Conservation (phyloP, 2,113 vertebrate genomes). For the Apodemus speciosus region DNA sequence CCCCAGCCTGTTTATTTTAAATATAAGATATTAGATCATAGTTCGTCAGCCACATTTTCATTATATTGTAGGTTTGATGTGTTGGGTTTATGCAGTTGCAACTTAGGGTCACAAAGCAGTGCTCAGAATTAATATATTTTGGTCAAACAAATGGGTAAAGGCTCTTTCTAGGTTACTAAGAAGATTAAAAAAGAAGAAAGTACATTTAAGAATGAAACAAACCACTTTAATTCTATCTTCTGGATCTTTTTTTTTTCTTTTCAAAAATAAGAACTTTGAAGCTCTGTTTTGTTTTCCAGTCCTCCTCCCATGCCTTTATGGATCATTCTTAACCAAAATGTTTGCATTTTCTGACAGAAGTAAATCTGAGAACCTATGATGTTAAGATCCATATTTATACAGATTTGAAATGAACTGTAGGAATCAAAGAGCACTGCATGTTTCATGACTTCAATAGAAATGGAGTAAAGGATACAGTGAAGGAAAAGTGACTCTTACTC, state of each 20-base stretch:
- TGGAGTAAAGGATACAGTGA: neutral
- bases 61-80: slow-evolving; percentile 9
- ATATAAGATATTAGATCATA: slow-evolving; percentile 10
- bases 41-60: slow-evolving; percentile 27
- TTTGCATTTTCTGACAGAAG: slow-evolving; percentile 51
- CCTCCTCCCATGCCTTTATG: neutral
- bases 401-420: slow-evolving; percentile 26
- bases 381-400: neutral
- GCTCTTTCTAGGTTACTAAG: slow-evolving; percentile 40
- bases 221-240: slow-evolving; percentile 2
- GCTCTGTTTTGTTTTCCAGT: neutral
- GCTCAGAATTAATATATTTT: slow-evolving; percentile 25
- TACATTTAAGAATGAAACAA: slow-evolving; percentile 38
- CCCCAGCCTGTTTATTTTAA: neutral
- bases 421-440: slow-evolving; percentile 42
- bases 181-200: slow-evolving; percentile 44
- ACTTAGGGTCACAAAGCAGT: neutral
- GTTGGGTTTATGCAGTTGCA: neutral
- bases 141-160: slow-evolving; percentile 31
- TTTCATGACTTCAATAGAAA: slow-evolving; percentile 44
- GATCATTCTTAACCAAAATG: neutral
- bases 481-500: too few relatives aligned
- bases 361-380: slow-evolving; percentile 23
- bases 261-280: neutral
- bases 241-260: neutral